phyloP scores from a whole-genome alignment of 2,888 invertebrate species.

The Hirtodrosophila cameraria region DNA sequence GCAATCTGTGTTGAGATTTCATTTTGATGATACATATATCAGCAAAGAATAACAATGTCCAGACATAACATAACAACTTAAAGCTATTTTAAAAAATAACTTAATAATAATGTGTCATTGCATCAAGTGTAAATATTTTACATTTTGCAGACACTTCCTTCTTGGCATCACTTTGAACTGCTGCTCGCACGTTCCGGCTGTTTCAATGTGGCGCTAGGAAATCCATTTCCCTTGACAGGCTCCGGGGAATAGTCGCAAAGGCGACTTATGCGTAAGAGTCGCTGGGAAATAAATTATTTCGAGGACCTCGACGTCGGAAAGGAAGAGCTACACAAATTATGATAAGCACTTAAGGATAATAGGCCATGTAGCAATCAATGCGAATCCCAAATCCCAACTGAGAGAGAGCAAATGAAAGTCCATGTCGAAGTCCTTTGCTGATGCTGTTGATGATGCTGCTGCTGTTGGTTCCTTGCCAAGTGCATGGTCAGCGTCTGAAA shows the following conservation, averaged over 20 bases:
- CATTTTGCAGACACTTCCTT: slow-evolving; percentile 1
- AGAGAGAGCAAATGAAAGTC: slow-evolving; percentile 49
- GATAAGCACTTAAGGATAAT: slow-evolving; percentile 77
- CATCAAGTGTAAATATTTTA: slow-evolving; percentile 3
- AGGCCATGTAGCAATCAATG: slow-evolving; percentile 71
- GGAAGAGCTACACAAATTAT: slow-evolving; percentile 62
- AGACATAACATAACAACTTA: slow-evolving; percentile 19
- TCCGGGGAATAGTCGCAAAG: slow-evolving; percentile 50
- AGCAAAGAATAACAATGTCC: neutral
- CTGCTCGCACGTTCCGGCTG: slow-evolving; percentile 7
- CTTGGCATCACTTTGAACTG: slow-evolving; percentile 25
- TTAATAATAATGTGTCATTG: slow-evolving; percentile 5
- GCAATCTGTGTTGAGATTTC: neutral
- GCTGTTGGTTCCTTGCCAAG: slow-evolving; percentile 58
- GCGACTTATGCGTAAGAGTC: slow-evolving; percentile 49
- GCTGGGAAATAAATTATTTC: slow-evolving; percentile 47
- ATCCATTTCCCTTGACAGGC: slow-evolving; percentile 55
- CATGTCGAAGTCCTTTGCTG: slow-evolving; percentile 10
- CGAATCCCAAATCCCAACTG: slow-evolving; percentile 48
- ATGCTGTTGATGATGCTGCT: neutral
- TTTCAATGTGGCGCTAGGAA: slow-evolving; percentile 38
- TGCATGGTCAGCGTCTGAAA: slow-evolving; percentile 64
- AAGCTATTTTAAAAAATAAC: slow-evolving; percentile 19
- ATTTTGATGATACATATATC: neutral
- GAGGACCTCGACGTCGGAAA: slow-evolving; percentile 19